These are phyloP conservation scores for Okapia johnstoni DNA, from an alignment of 2,113 vertebrate species.

Conservation along the genomic window DNA sequence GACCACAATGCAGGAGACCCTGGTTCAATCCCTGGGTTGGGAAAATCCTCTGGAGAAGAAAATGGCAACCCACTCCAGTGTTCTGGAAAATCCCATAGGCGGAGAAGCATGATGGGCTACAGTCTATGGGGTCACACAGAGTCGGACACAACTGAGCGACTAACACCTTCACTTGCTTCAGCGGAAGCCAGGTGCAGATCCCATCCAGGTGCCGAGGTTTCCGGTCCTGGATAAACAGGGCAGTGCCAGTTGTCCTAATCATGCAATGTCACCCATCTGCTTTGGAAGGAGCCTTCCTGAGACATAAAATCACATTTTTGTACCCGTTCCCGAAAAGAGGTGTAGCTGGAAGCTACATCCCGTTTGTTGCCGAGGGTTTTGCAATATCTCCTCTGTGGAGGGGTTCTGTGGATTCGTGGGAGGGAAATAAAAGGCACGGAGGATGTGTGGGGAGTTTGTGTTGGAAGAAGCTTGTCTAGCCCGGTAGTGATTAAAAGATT, in stretches of 20 bases:
- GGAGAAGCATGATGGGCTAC: neutral
- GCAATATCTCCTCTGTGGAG: neutral
- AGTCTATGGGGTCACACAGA: neutral
- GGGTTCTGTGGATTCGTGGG: neutral
- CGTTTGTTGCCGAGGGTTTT: neutral
- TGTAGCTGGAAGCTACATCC: neutral
- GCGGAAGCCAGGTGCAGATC: neutral
- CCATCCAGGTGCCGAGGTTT: neutral
- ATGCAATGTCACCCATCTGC: neutral
- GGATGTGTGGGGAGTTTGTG: slow-evolving; percentile 37
- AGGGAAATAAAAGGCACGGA: neutral
- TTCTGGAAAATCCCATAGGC: neutral
- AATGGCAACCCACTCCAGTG: neutral
- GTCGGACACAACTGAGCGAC: neutral
- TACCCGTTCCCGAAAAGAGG: neutral
- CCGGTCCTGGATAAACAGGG: accelerated
- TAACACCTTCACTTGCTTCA: neutral
- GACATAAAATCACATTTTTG: neutral
- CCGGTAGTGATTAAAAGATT: slow-evolving; percentile 13
- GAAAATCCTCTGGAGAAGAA: neutral
- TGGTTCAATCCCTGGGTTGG: neutral
- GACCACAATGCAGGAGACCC: neutral
- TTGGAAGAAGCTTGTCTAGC: slow-evolving; percentile 28
- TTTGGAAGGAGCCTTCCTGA: neutral
- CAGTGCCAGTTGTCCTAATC: neutral